Percentiles rank a stretch among this genome's conserved stretches.
phyloP scores from a whole-genome alignment of 2,113 vertebrate species.

The Seriola rivoliana region DNA sequence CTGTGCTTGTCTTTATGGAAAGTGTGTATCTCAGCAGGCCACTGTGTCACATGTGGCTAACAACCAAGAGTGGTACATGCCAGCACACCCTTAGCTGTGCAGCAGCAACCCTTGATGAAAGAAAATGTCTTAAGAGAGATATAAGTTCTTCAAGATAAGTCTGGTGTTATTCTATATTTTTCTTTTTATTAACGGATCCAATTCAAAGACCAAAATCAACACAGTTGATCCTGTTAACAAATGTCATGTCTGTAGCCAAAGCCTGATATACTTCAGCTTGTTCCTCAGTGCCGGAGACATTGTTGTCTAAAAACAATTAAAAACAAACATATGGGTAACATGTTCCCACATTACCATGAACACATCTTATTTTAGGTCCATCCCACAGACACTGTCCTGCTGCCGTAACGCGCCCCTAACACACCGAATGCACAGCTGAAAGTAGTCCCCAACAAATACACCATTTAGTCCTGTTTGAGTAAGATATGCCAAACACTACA shows the following conservation, averaged over 20 bases:
- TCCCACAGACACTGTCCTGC: background rate
- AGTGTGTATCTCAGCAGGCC: conserved; percentile 63
- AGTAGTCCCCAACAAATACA: background rate
- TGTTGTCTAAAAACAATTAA: background rate
- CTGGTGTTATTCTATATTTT: background rate
- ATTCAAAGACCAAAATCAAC: background rate
- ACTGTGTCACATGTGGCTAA: conserved; percentile 34
- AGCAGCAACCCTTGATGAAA: background rate
- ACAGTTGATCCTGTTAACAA: background rate
- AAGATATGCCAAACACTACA: background rate
- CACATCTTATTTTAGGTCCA: background rate
- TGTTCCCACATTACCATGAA: background rate
- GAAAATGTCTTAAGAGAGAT: background rate
- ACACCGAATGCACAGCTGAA: background rate
- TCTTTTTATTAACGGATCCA: background rate
- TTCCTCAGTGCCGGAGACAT: background rate
- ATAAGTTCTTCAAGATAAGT: background rate
- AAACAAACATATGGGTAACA: background rate
- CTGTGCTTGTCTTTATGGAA: conserved; percentile 51
- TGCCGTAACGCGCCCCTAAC: background rate
- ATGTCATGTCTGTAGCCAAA: background rate
- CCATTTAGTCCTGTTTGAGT: no score
- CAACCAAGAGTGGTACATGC: conserved; percentile 21
- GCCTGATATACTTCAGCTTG: background rate
- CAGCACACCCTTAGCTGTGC: conserved; percentile 21